phyloP scores from a whole-genome alignment of 2,113 vertebrate species.

The Xiphorhynchus elegans region DNA sequence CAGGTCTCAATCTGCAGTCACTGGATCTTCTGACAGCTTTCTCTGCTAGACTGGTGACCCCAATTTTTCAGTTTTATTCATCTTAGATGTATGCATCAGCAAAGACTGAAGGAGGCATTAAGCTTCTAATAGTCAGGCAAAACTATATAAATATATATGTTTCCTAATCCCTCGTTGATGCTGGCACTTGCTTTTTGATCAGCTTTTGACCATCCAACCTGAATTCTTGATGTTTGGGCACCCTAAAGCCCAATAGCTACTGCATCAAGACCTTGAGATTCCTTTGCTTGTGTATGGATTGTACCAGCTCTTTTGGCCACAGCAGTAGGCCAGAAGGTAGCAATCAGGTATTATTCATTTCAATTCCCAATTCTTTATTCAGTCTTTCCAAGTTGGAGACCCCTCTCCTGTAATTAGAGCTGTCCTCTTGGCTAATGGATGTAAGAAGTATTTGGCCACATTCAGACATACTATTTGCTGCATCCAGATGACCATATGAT shows the following conservation, averaged over 20 bases:
- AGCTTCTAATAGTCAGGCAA: background rate
- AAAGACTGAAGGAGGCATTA: background rate
- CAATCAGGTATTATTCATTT: slow-evolving; percentile 16
- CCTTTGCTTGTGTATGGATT: background rate
- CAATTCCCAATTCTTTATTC: background rate
- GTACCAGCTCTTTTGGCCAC: background rate
- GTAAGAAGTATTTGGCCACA: slow-evolving; percentile 1
- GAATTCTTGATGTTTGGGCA: background rate
- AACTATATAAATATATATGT: background rate
- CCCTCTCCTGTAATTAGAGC: slow-evolving; percentile 25
- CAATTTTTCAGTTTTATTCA: background rate
- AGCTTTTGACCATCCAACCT: background rate
- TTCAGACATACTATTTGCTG: background rate
- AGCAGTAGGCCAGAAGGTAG: slow-evolving; percentile 32
- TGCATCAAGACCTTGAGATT: background rate
- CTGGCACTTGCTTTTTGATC: background rate
- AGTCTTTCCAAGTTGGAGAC: background rate
- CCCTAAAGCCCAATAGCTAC: background rate
- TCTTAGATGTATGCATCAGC: background rate
- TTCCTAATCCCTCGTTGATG: background rate
- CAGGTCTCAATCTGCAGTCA: background rate
- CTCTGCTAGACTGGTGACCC: background rate
- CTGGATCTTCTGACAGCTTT: background rate
- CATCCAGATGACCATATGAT: slow-evolving; percentile 35
- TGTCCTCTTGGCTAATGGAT: background rate